Evolutionary conservation across 2,113 vertebrate genomes (phyloP).

Genomic region (Cinclus mexicanus): DNA sequence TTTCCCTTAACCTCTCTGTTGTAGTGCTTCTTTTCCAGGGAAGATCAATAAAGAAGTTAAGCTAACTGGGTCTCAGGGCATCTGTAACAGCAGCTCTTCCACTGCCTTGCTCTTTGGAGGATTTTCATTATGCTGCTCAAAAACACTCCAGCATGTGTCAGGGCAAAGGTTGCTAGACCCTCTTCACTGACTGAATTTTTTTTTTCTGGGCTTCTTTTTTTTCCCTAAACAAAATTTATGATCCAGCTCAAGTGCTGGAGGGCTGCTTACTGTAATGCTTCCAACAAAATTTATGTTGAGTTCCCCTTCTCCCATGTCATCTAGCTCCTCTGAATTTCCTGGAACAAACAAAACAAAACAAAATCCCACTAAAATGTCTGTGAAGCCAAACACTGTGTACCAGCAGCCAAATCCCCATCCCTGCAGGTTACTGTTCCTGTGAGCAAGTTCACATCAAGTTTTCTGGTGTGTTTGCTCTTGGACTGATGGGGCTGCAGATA

Average conservation of each 20-base stretch:
- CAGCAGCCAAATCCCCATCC: background rate
- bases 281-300: background rate
- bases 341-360: background rate
- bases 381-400: background rate
- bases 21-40: background rate
- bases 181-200: background rate
- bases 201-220: background rate
- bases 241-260: background rate
- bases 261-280: background rate
- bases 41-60: slow-evolving; percentile 5
- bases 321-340: background rate
- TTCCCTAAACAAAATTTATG: background rate
- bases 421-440: background rate
- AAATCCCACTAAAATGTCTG: background rate
- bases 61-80: background rate
- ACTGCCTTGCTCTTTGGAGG: background rate
- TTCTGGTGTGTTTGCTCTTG: background rate
- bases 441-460: background rate
- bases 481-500: background rate
- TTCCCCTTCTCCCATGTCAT: background rate
- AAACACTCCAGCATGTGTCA: background rate
- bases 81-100: background rate
- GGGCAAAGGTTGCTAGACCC: background rate
- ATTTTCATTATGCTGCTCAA: background rate
- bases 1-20: background rate